A percentile compares a stretch with the other conserved stretches of the same genome.
Evolutionary conservation across 2,797 vertebrate genomes (phyloP).

Genomic region (Acridotheres tristis): DNA sequence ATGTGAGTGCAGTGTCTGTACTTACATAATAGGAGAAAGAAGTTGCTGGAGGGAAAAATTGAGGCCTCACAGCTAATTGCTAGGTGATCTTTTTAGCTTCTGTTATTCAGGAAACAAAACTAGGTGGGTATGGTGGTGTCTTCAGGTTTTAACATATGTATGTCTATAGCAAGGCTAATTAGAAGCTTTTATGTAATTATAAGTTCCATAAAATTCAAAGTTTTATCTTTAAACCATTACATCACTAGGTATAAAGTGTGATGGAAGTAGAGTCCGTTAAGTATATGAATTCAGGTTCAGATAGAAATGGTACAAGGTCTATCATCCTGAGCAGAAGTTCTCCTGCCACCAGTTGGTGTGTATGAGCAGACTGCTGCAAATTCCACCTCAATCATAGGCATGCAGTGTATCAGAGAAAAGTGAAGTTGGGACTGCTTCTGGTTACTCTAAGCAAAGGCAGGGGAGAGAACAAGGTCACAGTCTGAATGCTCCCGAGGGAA

Average conservation of each 20-base stretch:
- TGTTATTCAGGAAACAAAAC: neutral
- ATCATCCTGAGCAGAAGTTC: neutral
- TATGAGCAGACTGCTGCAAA: neutral
- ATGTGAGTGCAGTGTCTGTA: neutral
- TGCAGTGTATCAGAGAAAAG: neutral
- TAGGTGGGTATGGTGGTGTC: neutral
- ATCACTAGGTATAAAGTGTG: neutral
- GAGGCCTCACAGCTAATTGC: neutral
- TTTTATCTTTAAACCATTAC: neutral
- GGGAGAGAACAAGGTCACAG: neutral
- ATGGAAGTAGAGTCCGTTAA: neutral
- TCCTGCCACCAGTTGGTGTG: neutral
- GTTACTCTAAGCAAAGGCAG: neutral
- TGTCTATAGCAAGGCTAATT: neutral
- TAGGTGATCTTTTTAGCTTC: neutral
- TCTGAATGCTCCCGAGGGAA: neutral
- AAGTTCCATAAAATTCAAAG: neutral
- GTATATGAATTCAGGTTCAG: neutral
- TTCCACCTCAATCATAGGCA: rapidly evolving
- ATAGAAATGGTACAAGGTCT: neutral
- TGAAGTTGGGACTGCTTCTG: neutral
- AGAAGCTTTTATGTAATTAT: neutral
- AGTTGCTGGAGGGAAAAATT: neutral
- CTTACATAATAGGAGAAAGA: neutral
- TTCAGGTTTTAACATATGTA: neutral